phyloP scores from a whole-genome alignment of 2,113 vertebrate species.

The Ictalurus punctatus region DNA sequence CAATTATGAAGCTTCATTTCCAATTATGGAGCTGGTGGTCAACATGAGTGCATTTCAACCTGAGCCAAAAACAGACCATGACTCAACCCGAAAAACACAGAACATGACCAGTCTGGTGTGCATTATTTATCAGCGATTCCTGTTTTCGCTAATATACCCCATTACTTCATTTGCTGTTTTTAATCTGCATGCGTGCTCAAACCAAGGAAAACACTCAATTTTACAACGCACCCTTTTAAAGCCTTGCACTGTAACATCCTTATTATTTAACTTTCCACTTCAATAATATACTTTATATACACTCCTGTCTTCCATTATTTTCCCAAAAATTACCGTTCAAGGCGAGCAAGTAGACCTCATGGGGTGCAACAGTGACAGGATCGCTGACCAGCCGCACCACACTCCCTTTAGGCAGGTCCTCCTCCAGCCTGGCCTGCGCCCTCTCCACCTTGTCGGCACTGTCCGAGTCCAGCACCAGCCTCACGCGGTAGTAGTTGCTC shows the following conservation, averaged over 20 bases:
- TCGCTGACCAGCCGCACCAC: conserved; percentile 77
- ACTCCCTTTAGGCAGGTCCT: conserved; percentile 73
- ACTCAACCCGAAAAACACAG: background rate
- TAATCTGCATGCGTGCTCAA: background rate
- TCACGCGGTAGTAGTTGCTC: conserved; percentile 90
- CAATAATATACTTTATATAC: background rate
- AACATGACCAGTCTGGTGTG: background rate
- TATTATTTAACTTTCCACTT: background rate
- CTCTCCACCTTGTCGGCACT: conserved; percentile 77
- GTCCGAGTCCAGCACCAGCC: conserved; percentile 85
- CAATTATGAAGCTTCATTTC: background rate
- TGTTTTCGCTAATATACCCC: background rate
- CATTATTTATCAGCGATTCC: background rate
- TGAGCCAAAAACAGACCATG: conserved; percentile 33
- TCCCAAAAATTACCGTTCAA: conserved; percentile 74
- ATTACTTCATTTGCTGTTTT: background rate
- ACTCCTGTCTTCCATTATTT: background rate
- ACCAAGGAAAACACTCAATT: background rate
- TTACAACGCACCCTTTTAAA: background rate
- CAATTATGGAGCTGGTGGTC: conserved; percentile 11
- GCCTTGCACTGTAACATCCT: background rate
- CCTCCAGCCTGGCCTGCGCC: conserved; percentile 73
- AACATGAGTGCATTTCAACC: background rate
- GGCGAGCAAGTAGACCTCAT: conserved; percentile 82
- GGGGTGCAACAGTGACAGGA: conserved; percentile 71